Evolutionary conservation across 2,113 vertebrate genomes (phyloP), one percentile per base, ranked within the genome.

Genomic region (Chrysemys picta): DNA sequence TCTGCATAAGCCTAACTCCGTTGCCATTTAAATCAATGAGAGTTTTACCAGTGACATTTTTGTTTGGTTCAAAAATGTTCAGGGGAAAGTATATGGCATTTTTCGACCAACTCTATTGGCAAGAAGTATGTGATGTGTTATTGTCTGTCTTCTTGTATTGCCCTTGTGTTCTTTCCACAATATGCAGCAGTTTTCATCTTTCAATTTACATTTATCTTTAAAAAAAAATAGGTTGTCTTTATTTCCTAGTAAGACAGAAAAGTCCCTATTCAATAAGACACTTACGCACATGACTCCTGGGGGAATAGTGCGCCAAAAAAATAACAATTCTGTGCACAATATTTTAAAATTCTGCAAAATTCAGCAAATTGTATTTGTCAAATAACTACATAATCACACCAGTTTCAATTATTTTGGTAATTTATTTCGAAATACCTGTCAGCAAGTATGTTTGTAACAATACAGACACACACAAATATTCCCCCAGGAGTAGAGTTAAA

Each of bases 131-230:
- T 42, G 38, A 91, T 75, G 12, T 38, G 52, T 25, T 82, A 12
- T 14, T 24, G 25, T 75, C 49, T 53, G n/a, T 38, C 29, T 97
- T 96, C 49, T 47, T 35, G 79, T 69, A 87, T 25, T 38, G 88
- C 95, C 81, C 69, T 38, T 82, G 78, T 65, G 85, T 96, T 93
- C 72, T 72, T 93, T 49, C 62, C 14, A 91, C 52, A 94, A 82
- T 11, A 90, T 27, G 53, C 7, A 93, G 53, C 35, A 94, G 72
- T 75, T 93, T 95, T 94, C 83, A 95, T 42, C 85, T 82, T 89
- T 90, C 90, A 47, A 62, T n/a, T 82, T 94, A 78, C 16, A 96
- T 80, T 65, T 85, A 90, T 4, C 62, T 86, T 95, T 86, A 45
- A 80, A 93, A 96, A 6, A 6, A 90, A 92, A 21, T 11, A 54